Evolutionary conservation across 2,797 vertebrate species (phyloP).

Genomic region (Melanotaenia maccullochi): DNA sequence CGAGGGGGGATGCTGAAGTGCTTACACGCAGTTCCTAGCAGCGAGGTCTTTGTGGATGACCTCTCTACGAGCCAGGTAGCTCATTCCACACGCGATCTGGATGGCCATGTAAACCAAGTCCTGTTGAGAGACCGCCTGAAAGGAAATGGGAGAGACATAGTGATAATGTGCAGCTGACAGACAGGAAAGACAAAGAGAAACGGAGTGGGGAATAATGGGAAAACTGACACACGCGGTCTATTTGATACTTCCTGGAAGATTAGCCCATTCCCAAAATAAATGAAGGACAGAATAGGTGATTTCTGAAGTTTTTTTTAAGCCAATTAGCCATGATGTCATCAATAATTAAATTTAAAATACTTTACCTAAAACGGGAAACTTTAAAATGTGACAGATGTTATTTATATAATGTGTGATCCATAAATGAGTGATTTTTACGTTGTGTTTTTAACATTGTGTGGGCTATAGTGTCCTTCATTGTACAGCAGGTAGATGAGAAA

Average conservation of each 20-base stretch:
- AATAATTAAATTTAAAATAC: too few species aligned
- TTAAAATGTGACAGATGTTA: too few species aligned
- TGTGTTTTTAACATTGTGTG: too few species aligned
- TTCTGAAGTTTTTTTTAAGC: too few species aligned
- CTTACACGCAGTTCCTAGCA: conserved; percentile 98
- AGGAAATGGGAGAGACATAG: conserved; percentile 36
- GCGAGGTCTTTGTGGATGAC: conserved; percentile 99
- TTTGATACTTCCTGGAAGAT: not conserved
- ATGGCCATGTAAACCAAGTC: conserved; percentile 99
- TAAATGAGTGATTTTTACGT: too few species aligned
- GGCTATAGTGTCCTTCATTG: too few species aligned
- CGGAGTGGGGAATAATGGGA: too few species aligned
- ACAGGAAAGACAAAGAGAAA: conserved; percentile 24
- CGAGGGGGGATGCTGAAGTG: conserved; percentile 42
- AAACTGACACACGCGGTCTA: not conserved
- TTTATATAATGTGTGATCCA: too few species aligned
- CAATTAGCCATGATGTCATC: too few species aligned
- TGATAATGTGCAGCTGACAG: conserved; percentile 23
- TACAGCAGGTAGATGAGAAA: too few species aligned
- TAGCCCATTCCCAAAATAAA: not conserved
- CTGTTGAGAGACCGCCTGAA: conserved; percentile 96
- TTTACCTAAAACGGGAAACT: too few species aligned
- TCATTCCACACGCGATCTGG: conserved; percentile 99
- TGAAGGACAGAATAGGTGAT: not conserved
- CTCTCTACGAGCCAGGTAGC: conserved; percentile 95